These are phyloP conservation scores for Mimas tiliae DNA, from an alignment of 2,888 invertebrate species.

Conservation along the genomic window DNA sequence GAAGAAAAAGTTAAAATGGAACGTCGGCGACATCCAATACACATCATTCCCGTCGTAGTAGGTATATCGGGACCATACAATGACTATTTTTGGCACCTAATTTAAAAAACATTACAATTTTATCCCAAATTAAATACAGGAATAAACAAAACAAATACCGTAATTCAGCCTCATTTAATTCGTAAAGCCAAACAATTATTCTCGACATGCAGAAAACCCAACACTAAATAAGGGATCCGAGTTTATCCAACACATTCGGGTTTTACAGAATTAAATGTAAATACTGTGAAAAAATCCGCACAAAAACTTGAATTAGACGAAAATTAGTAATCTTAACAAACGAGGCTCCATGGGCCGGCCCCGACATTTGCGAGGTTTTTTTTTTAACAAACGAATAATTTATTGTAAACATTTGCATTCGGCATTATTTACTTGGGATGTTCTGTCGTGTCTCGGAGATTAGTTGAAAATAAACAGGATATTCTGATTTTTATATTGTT, in stretches of 20 bases:
- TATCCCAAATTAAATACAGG: neutral
- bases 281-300: neutral
- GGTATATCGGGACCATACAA: no score
- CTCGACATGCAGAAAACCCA: neutral
- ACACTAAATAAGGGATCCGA: constrained; percentile 15
- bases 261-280: constrained; percentile 5
- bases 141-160: neutral
- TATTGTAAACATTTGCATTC: constrained; percentile 29
- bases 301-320: constrained; percentile 14
- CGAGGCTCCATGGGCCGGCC: neutral
- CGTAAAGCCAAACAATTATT: constrained; percentile 12
- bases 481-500: neutral
- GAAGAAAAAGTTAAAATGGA: no score
- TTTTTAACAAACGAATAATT: constrained; percentile 28
- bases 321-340: constrained; percentile 26
- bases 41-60: no score
- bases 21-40: no score
- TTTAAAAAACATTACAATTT: no score
- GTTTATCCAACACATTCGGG: constrained; percentile 17
- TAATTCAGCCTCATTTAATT: neutral
- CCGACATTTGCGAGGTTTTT: constrained; percentile 6
- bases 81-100: no score
- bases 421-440: constrained; percentile 28
- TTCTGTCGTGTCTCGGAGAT: constrained; percentile 10
- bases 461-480: neutral